These are phyloP conservation scores for Sipha flava DNA, from an alignment of 1,140 invertebrate species.

Conservation along the genomic window DNA sequence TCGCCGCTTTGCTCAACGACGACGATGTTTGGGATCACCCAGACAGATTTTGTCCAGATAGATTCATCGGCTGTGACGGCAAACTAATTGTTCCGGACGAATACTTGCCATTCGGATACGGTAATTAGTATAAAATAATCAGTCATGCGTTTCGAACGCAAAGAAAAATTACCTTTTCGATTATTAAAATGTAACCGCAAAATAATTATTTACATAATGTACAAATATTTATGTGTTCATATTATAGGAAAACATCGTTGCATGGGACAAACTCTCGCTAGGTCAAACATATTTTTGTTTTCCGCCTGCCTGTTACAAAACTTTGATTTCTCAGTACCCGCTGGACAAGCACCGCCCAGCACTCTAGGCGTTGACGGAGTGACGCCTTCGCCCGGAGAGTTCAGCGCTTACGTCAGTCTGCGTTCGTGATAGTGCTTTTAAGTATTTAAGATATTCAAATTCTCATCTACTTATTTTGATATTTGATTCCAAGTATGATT, in stretches of 20 bases:
- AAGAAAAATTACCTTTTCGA: too few species aligned
- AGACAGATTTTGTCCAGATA: conserved; percentile 63
- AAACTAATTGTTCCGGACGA: conserved; percentile 56
- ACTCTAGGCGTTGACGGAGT: conserved; percentile 60
- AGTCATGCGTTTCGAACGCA: too few species aligned
- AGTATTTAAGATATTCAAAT: background rate
- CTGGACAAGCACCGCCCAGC: conserved; percentile 55
- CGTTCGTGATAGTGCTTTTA: conserved; percentile 39
- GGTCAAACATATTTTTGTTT: conserved; percentile 77
- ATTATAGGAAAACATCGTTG: conserved; percentile 65
- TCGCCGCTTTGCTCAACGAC: conserved; percentile 64
- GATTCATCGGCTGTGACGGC: conserved; percentile 59
- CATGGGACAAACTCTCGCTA: conserved; percentile 74
- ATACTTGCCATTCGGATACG: conserved; percentile 69
- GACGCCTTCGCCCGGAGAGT: conserved; percentile 62
- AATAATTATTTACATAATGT: too few species aligned
- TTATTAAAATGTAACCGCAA: too few species aligned
- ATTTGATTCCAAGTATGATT: too few species aligned
- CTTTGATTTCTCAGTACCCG: conserved; percentile 57
- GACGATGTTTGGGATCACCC: conserved; percentile 61
- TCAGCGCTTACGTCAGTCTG: conserved; percentile 54
- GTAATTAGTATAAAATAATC: conserved; percentile 40
- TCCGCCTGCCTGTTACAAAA: conserved; percentile 67
- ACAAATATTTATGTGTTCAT: background rate
- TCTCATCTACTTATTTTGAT: background rate